These are phyloP conservation scores for Erannis defoliaria DNA, from an alignment of 2,888 invertebrate species.

Conservation along the genomic window DNA sequence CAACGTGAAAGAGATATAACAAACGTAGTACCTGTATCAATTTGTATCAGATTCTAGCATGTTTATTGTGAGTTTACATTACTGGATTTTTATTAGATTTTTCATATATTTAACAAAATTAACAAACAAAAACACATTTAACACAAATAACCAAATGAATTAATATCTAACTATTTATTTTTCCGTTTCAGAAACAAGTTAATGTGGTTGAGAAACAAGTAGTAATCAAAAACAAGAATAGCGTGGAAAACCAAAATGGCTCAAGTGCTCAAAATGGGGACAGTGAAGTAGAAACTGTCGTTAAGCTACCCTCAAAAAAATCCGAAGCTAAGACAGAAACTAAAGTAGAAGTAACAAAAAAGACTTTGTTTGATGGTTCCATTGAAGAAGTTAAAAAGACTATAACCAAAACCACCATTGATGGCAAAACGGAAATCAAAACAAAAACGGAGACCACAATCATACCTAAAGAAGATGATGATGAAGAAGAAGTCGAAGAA, in stretches of 20 bases:
- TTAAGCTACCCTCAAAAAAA: constrained; percentile 75
- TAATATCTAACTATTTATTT: constrained; percentile 22
- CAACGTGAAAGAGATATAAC: constrained; percentile 68
- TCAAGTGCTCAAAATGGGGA: constrained; percentile 68
- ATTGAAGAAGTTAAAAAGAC: constrained; percentile 78
- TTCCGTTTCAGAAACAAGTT: constrained; percentile 74
- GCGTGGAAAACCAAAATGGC: constrained; percentile 67
- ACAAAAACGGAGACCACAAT: constrained; percentile 78
- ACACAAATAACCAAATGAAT: not conserved
- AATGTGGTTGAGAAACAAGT: constrained; percentile 70
- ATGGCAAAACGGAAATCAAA: constrained; percentile 77
- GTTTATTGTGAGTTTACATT: constrained; percentile 62
- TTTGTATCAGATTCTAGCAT: constrained; percentile 18
- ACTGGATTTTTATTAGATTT: constrained; percentile 29
- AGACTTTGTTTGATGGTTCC: constrained; percentile 73
- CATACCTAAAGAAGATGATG: constrained; percentile 71
- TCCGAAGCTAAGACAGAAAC: constrained; percentile 78
- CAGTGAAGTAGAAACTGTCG: constrained; percentile 64
- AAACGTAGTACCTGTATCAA: constrained; percentile 45
- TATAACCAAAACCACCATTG: constrained; percentile 76
- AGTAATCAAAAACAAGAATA: constrained; percentile 60
- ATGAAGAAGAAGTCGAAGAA: constrained; percentile 65
- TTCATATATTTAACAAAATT: constrained; percentile 24
- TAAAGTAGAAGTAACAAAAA: constrained; percentile 75
- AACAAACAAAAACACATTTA: constrained; percentile 4